Conservation (phyloP, 2,797 vertebrate genomes). For the Myotis vivesi region DNA sequence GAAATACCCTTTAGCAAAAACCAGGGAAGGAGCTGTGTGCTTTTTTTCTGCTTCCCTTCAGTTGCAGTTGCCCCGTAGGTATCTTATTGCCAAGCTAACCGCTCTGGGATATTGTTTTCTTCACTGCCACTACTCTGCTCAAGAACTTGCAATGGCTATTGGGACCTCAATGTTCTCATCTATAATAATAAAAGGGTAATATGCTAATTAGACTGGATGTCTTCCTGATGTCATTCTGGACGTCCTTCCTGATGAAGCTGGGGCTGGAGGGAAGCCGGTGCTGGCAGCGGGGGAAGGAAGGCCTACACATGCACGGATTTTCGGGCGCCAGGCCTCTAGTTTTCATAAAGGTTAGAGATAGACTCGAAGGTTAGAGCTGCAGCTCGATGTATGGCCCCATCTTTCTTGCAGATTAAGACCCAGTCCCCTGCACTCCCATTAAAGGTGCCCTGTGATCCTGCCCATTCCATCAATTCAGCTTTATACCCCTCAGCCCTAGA, state of each 20-base stretch:
- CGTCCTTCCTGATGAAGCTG: too few relatives aligned
- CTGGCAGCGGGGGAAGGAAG: too few relatives aligned
- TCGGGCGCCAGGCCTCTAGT: too few relatives aligned
- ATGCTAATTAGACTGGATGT: too few relatives aligned
- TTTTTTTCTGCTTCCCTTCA: conserved; percentile 32
- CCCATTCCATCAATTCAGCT: neutral
- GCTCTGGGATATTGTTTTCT: neutral
- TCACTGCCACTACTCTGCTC: neutral
- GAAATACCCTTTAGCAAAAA: neutral
- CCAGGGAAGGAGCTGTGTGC: neutral
- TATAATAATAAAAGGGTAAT: too few relatives aligned
- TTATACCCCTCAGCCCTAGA: neutral
- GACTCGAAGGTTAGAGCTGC: neutral
- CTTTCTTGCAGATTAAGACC: neutral
- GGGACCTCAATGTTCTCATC: conserved; percentile 45
- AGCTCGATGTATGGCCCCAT: neutral
- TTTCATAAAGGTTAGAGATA: neutral
- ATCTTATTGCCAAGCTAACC: neutral
- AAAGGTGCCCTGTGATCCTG: neutral
- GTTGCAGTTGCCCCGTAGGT: neutral
- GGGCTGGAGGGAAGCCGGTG: too few relatives aligned
- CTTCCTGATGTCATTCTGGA: too few relatives aligned
- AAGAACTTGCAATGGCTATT: neutral
- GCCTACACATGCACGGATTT: too few relatives aligned
- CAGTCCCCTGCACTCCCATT: neutral